Evolutionary conservation across 2,797 vertebrate genomes (phyloP), one percentile per base, ranked within the genome.

Genomic region (Acestrorhynchus altus): DNA sequence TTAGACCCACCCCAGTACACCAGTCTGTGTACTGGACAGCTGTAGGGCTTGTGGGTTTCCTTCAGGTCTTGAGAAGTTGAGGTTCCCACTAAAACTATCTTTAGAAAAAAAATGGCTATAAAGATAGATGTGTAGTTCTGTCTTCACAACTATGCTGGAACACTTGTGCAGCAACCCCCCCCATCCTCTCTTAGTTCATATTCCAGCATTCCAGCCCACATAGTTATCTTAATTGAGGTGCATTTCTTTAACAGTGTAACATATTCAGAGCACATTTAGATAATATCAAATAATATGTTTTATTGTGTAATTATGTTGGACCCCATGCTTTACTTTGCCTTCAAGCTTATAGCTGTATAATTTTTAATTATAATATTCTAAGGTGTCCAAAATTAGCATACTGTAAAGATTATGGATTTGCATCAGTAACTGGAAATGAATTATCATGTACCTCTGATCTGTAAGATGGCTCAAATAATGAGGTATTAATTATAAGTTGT

Each of bases 401-500:
- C 31, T 56, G 51, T 70, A 57, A 52, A 47, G 64, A 64, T 64
- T 70, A 70, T 79, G 59, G 26, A 79, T 77, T 72, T 76, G 73
- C 60, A 81, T 83, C 78, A 76, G 10, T 77, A 79, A 79, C 49
- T 76, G 76, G 68, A 42, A 46, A 52, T 63, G 66, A 80, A 77
- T 77, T 60, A 79, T 59, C 64, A 73, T 81, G 78, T 70, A 78
- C 63, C 56, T 60, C 56, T 66, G 51, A 67, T 51, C 47, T 56
- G 69, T 74, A 47, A 24, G 46, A 51, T 51, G 71, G 82, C 72
- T 66, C 66, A 81, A 77, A 78, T 81, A 63, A 76, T 79, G 64
- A 81, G 74, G 67, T 83, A 74, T 72, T 81, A 80, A 76, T 77
- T 80, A 81, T 81, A 77, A 78, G 70, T 83, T 78, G 69, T 26